Base-by-base conservation (phyloP, 1,140 invertebrate species). In the Conus ventricosus region DNA sequence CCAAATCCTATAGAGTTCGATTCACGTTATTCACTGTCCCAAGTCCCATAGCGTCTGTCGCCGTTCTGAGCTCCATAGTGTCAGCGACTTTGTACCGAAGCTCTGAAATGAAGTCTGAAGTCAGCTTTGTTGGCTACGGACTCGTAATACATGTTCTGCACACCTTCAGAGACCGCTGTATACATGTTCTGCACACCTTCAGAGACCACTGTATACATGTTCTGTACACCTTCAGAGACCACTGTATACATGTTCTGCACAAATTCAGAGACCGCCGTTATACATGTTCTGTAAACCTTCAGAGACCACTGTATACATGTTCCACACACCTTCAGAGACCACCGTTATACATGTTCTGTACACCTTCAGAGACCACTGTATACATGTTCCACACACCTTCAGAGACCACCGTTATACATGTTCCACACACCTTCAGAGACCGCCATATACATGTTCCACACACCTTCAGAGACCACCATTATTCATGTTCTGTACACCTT, bases 121-220 rank as follows among this genome's bases (percentile, higher is more conserved):
- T 93, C 92, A 3, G 92, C 93, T 87, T 92, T 92, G 71, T 90
- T 91, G 17, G 88, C 87, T 25, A 93, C 93, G 82, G 91, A 94
- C 87, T 93, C 93, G 76, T 93, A 92, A 81, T 90, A 93, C 93
- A 94, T 94, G 85, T 94, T 94, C 60, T 93, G 83, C 5, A 94
- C 91, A 27, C 93, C 93, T 81, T 94, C 93, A 13, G 90, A 86
- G 0, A 91, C 91, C 25, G 93, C 93, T 39, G 39, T 39, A 39
- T 39, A 39, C 39, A 39, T 39, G 39, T 39, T 39, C 39, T 3
- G 39, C 39, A 39, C 39, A 39, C 39, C 39, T 39, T 39, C 39
- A 39, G 39, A 39, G 39, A 39, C 39, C 39, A 3, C 39, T 0
- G 39, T 39, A 39, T 39, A 39, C 39, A 39, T 39, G 39, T 39